phyloP scores from a whole-genome alignment of 2,797 vertebrate genomes.

The Alcedo atthis region DNA sequence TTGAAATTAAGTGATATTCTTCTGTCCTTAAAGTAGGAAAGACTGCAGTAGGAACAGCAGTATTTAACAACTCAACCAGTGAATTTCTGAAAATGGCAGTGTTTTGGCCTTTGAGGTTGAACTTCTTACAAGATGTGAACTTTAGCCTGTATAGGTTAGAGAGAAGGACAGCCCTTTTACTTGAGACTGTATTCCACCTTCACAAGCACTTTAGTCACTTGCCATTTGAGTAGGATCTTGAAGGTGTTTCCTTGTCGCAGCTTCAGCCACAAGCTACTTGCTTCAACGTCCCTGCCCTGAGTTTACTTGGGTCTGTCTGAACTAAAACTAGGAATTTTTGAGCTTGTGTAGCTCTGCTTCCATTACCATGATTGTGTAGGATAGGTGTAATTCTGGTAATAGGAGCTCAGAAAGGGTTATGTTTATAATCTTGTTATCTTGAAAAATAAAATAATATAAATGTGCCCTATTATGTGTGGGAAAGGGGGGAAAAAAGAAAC shows the following conservation, averaged over 20 bases:
- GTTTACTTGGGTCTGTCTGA: background rate
- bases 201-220: background rate
- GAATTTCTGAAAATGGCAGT: background rate
- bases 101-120: background rate
- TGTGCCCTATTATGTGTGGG: background rate
- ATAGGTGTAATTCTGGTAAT: background rate
- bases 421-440: background rate
- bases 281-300: background rate
- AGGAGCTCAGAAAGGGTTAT: background rate
- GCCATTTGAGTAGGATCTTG: background rate
- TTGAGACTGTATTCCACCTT: rapidly evolving
- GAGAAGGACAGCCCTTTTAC: background rate
- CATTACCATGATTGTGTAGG: background rate
- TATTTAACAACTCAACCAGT: background rate
- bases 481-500: background rate
- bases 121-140: background rate
- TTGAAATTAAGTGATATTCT: background rate
- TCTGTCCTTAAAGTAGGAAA: background rate
- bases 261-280: background rate
- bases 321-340: background rate
- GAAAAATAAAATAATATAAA: background rate
- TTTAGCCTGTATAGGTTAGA: background rate
- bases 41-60: background rate
- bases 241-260: background rate
- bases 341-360: background rate